Conservation (phyloP, 2,888 invertebrate genomes). For the Chrysotoxum bicinctum region DNA sequence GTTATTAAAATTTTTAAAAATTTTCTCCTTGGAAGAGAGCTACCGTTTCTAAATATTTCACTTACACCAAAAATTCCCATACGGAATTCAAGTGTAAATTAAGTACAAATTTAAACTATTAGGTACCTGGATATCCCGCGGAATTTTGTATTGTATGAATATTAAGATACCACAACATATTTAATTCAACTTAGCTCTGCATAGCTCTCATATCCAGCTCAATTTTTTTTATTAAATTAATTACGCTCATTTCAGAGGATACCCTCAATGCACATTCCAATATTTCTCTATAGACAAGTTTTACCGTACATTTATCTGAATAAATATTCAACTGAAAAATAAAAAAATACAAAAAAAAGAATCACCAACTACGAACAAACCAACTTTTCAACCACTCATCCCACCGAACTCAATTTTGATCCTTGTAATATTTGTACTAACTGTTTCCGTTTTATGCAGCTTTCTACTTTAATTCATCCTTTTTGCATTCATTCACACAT, state of each 20-base stretch:
- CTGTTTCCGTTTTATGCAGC: conserved; percentile 71
- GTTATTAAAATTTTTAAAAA: no score
- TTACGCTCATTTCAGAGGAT: conserved; percentile 47
- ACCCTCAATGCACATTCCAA: conserved; percentile 16
- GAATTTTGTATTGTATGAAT: neutral
- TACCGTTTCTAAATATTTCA: no score
- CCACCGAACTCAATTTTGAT: conserved; percentile 1
- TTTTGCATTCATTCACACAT: conserved; percentile 1
- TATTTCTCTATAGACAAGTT: neutral
- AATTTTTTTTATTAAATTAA: conserved; percentile 66
- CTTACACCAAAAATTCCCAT: no score
- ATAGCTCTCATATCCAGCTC: conserved; percentile 14
- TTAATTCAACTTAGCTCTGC: neutral
- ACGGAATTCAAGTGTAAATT: no score
- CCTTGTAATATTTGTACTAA: conserved; percentile 52
- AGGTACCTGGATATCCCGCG: neutral
- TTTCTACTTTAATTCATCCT: conserved; percentile 61
- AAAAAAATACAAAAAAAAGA: conserved; percentile 47
- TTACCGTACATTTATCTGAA: neutral
- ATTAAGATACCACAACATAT: neutral
- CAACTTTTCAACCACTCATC: neutral
- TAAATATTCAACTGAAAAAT: conserved; percentile 24
- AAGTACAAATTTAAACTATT: neutral
- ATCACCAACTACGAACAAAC: neutral
- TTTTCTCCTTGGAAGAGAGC: no score